Evolutionary conservation across 2,888 invertebrate genomes (phyloP), one percentile per base, ranked within the genome.

Genomic region (Steinernema hermaphroditum): DNA sequence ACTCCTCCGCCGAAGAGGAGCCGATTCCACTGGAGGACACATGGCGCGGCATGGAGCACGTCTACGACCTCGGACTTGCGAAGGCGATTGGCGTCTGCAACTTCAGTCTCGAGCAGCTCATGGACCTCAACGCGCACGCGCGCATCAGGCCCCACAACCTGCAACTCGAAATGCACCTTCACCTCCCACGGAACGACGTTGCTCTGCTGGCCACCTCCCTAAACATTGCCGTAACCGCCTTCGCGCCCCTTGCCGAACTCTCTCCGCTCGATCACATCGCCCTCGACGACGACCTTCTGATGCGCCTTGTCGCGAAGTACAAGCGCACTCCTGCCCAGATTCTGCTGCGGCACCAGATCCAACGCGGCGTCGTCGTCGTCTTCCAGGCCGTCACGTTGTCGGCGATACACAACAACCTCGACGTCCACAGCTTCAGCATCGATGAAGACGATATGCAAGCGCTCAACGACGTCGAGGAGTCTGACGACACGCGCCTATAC

Each of bases 101-200:
- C 49, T 82, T 80, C 75, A 80, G 74, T 71, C 62, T 72, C 0
- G 72, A 77, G 24, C 82, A 82, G 68, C 68, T 82, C 9, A 72
- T 77, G 34, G 49, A 73, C n/a, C 73, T 85, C n/a, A 74, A 77
- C 43, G 75, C 78, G 49, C 73, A 75, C 0, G 80, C 77, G 12
- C 73, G 70, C 2, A 72, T 83, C 43, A 77, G 82, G 34, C 83
- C 82, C 6, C 74, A 77, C 19, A 81, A 78, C 43, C 70, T 80
- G 1, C 84, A 92, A 89, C 90, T 94, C 70, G 94, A 94, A 87
- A 88, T 92, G 34, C 93, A 94, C 83, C 90, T 91, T 29, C 91
- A 93, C 80, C 91, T 92, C 82, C 93, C 93, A 87, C 92, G 93
- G 87, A 87, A 89, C 32, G 89, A 90, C 24, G 86, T 93, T 74